Percentiles rank a stretch among this genome's conserved stretches.
Conservation (phyloP, 2,113 vertebrate genomes). For the Egretta garzetta region DNA sequence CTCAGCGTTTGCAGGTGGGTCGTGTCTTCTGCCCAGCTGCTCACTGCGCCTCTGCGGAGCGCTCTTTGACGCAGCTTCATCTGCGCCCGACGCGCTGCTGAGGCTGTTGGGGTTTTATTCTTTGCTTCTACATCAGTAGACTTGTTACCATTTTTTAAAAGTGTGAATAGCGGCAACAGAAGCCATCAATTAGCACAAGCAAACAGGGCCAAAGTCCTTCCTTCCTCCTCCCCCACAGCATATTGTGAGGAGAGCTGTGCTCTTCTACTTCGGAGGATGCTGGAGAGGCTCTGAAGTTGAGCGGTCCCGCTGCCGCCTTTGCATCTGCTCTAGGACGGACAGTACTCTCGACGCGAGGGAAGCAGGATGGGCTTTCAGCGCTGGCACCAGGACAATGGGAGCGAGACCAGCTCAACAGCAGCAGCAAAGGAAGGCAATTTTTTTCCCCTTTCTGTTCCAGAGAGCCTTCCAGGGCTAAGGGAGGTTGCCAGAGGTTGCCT, state of each 20-base stretch:
- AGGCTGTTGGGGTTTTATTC: slow-evolving; percentile 52
- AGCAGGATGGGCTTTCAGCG: neutral
- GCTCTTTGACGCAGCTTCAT: neutral
- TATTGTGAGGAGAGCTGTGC: slow-evolving; percentile 53
- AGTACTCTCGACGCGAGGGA: neutral
- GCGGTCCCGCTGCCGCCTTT: slow-evolving; percentile 39
- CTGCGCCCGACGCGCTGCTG: neutral
- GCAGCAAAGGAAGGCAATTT: slow-evolving; percentile 21
- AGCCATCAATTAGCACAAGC: slow-evolving; percentile 76
- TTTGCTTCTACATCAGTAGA: slow-evolving; percentile 21
- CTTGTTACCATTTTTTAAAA: slow-evolving; percentile 67
- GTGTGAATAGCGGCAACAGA: slow-evolving; percentile 78
- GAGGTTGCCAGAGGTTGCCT: slow-evolving; percentile 66
- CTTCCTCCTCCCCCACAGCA: slow-evolving; percentile 59
- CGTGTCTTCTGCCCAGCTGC: neutral
- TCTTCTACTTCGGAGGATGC: slow-evolving; percentile 44
- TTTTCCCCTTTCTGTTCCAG: slow-evolving; percentile 55
- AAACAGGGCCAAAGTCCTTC: slow-evolving; percentile 71
- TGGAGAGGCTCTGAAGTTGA: slow-evolving; percentile 61
- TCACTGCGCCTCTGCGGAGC: neutral
- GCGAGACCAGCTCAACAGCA: slow-evolving; percentile 46
- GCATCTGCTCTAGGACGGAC: slow-evolving; percentile 54
- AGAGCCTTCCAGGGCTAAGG: slow-evolving; percentile 66
- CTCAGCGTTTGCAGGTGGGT: neutral
- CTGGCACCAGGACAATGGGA: slow-evolving; percentile 42